A percentile compares a stretch with the other conserved stretches of the same genome.
These are phyloP conservation scores for Chionomys nivalis DNA, from an alignment of 2,113 vertebrate genomes.

Conservation along the genomic window DNA sequence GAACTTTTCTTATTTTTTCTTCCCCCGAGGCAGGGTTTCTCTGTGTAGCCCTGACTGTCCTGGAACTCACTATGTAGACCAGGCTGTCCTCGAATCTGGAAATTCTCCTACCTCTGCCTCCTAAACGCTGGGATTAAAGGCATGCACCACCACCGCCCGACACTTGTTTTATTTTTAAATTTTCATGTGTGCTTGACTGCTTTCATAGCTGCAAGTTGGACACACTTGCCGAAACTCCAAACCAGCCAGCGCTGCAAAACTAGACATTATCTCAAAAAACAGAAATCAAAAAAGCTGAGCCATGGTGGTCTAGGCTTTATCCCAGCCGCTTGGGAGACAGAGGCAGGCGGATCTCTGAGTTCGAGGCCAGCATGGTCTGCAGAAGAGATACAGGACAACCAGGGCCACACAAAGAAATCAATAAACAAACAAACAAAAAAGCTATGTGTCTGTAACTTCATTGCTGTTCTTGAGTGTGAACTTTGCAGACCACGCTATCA, in stretches of 20 bases:
- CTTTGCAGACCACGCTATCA: neutral
- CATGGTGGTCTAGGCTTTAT: neutral
- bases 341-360: neutral
- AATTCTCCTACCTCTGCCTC: neutral
- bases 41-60: neutral
- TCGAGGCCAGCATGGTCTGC: neutral
- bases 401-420: neutral
- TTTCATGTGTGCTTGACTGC: neutral
- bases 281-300: neutral
- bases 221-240: neutral
- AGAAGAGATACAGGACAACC: neutral
- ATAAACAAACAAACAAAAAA: neutral
- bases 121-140: neutral
- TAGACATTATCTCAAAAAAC: neutral
- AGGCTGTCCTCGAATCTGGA: neutral
- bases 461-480: neutral
- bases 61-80: neutral
- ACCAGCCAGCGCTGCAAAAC: neutral
- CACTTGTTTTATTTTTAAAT: neutral
- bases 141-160: neutral
- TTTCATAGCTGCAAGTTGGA: neutral
- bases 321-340: neutral
- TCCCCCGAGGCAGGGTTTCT: neutral
- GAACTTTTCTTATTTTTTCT: neutral
- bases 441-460: neutral